Base-by-base conservation (phyloP, 2,797 vertebrate species). In the Alcedo quadribrachys region DNA sequence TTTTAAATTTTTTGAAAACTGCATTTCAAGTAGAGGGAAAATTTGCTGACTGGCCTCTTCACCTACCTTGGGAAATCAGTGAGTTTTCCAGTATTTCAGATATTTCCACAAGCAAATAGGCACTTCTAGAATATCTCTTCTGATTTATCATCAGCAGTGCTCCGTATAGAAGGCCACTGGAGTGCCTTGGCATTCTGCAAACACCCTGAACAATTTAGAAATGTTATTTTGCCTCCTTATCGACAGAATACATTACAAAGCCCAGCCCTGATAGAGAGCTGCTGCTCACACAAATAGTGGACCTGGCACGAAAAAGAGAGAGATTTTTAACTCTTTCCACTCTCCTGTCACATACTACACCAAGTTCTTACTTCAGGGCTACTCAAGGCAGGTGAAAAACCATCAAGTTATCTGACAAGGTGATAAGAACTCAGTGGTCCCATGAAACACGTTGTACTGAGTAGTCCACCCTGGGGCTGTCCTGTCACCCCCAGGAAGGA, bases 141-240 rank as follows among this genome's bases (percentile, higher is more conserved):
- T 2, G 63, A 89, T 96, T 94, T 95, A 88, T 96, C 94, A 96
- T 88, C 87, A 58, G 42, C 57, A 57, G 55, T 28, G 65, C 68
- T 89, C 89, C 68, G 51, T 69, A 30, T 66, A 89, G 96, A 95
- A 94, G 81, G 92, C 81, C 78, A 54, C 66, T 87, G 81, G 86
- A 92, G 91, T 90, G 86, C 93, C 73, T 46, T 83, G 90, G 93
- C 90, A 85, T 94, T 96, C 92, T 94, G 88, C 94, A 96, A 95
- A 96, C 84, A 96, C 93, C 87, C 91, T 78, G 93, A 93, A 87
- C 94, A 92, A 94, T 94, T 95, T 87, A 94, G 75, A 95, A 96
- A 96, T 68, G 71, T 48, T 92, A 93, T 92, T 96, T 94, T 93
- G 86, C 88, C 69, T 87, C 80, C 92, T 96, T 96, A 94, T 95